Evolutionary conservation across 2,113 vertebrate species (phyloP).

Genomic region (Thalassarche chlororhynchos): DNA sequence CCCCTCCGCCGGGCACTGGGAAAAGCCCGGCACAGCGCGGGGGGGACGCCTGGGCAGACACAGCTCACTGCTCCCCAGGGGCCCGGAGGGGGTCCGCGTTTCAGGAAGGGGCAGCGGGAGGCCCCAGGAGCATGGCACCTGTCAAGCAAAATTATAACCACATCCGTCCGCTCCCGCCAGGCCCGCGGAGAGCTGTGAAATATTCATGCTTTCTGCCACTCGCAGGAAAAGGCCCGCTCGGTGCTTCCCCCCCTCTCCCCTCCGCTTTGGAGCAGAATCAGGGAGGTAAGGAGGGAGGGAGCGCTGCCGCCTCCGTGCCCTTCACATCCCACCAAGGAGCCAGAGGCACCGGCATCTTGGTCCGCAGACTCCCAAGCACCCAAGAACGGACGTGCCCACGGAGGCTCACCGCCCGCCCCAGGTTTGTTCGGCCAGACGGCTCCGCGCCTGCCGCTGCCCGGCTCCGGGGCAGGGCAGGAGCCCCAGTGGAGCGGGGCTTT

Average conservation of each 20-base stretch:
- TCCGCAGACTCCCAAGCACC: neutral
- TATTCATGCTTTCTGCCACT: neutral
- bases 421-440: neutral
- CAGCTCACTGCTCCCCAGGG: neutral
- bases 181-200: neutral
- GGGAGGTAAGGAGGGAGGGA: neutral
- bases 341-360: rapidly evolving
- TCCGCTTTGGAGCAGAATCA: rapidly evolving
- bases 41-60: neutral
- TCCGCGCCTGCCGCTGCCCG: rapidly evolving
- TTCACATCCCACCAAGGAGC: neutral
- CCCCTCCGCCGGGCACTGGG: neutral
- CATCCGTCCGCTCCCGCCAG: neutral
- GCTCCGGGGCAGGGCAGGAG: neutral
- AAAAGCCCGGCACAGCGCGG: neutral
- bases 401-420: neutral
- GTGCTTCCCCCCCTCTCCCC: neutral
- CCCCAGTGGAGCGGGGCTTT: neutral
- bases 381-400: rapidly evolving
- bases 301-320: rapidly evolving
- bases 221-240: neutral
- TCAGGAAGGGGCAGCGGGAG: neutral
- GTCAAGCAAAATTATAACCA: neutral
- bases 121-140: neutral
- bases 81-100: too few species aligned